phyloP scores from a whole-genome alignment of 2,113 vertebrate genomes.

The Alethe castanea region DNA sequence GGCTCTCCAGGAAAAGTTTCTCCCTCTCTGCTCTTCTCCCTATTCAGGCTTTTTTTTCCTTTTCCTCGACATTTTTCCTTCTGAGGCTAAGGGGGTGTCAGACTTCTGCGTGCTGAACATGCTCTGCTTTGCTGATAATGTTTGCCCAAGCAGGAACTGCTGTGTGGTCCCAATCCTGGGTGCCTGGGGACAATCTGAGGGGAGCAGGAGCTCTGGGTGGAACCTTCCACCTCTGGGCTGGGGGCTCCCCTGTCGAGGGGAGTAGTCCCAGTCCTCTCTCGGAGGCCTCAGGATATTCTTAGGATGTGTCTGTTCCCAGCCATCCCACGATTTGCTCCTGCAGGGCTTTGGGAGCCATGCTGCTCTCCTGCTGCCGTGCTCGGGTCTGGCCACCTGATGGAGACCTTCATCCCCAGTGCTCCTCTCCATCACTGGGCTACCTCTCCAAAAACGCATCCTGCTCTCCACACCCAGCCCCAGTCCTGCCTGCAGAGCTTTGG shows the following conservation, averaged over 20 bases:
- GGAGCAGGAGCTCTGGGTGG: not conserved
- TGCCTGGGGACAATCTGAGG: not conserved
- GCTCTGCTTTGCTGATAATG: not conserved
- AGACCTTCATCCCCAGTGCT: slow-evolving; percentile 21
- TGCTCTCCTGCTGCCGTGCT: slow-evolving; percentile 3
- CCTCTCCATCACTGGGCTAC: not conserved
- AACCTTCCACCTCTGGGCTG: not conserved
- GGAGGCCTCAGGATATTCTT: not conserved
- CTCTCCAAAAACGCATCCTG: not conserved
- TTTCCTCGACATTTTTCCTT: not conserved
- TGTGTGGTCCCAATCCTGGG: accelerated
- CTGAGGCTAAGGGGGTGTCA: slow-evolving; percentile 15
- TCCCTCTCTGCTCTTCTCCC: not conserved
- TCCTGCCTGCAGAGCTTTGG: not conserved
- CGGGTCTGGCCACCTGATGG: slow-evolving; percentile 38
- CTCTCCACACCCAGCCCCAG: not conserved
- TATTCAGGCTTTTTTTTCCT: not conserved
- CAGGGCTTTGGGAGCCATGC: not conserved
- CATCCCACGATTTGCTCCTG: not conserved
- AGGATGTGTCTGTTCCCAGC: not conserved
- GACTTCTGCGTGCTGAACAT: not conserved
- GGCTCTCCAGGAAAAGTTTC: not conserved
- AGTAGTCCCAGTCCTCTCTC: not conserved
- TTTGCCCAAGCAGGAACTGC: not conserved
- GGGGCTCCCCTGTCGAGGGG: not conserved